Evolutionary conservation across 2,113 vertebrate genomes (phyloP).

Genomic region (Mus pahari): DNA sequence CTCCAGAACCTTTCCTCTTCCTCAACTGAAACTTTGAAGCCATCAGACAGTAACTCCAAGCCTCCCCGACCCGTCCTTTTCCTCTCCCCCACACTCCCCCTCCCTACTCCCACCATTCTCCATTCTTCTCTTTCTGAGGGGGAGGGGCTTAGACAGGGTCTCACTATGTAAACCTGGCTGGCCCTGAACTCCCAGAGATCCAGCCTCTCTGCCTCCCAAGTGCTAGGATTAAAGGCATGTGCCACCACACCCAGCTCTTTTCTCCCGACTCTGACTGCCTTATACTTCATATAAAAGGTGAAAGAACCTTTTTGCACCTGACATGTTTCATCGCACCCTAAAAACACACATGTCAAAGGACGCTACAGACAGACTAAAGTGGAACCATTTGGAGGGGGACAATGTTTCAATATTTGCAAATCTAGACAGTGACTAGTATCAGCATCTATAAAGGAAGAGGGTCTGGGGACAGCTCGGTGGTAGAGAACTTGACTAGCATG

Average conservation of each 20-base stretch:
- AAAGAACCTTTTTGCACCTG: background rate
- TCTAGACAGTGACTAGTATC: background rate
- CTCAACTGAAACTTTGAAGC: background rate
- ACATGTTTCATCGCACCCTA: background rate
- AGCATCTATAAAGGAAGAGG: background rate
- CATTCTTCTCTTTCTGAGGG: background rate
- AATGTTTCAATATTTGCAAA: background rate
- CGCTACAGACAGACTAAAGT: background rate
- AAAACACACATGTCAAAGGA: background rate
- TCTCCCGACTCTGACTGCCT: background rate
- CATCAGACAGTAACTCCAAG: background rate
- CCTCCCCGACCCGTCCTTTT: accelerated
- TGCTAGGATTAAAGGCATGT: background rate
- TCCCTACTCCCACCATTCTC: background rate
- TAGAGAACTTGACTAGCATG: background rate
- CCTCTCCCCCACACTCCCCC: background rate
- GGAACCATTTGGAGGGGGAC: background rate
- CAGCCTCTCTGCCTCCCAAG: background rate
- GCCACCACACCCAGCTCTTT: background rate
- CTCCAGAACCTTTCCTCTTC: background rate
- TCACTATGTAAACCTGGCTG: background rate
- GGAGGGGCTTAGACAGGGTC: background rate
- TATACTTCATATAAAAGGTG: background rate
- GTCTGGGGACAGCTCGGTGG: background rate
- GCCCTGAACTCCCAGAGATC: background rate